A percentile compares a stretch with the other conserved stretches of the same genome.
phyloP scores from a whole-genome alignment of 2,797 vertebrate genomes.

The Neosilurus hyrtlii region DNA sequence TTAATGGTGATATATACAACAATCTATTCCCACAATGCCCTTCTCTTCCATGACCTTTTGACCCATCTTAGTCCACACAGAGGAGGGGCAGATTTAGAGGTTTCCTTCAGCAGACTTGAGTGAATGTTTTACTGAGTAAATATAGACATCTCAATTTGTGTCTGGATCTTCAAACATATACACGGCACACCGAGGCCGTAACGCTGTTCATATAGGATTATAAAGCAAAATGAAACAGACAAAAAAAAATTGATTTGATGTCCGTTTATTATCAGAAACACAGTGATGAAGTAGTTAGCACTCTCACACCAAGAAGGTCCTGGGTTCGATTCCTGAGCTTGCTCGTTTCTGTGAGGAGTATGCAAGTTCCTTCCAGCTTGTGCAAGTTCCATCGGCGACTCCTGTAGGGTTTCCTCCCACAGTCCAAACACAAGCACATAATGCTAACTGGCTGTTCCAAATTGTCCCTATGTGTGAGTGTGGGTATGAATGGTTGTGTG shows the following conservation, averaged over 20 bases:
- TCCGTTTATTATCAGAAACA: background rate
- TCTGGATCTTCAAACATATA: background rate
- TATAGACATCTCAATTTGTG: conserved; percentile 35
- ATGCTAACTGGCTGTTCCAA: no score
- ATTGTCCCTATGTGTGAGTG: no score
- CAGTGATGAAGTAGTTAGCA: no score
- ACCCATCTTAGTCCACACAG: conserved; percentile 89
- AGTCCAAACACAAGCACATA: no score
- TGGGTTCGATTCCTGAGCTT: no score
- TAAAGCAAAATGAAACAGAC: background rate
- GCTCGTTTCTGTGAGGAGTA: no score
- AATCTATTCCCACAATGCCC: conserved; percentile 86
- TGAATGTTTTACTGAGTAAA: conserved; percentile 72
- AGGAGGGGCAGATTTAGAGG: conserved; percentile 72
- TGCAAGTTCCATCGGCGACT: no score
- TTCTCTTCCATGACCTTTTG: conserved; percentile 85
- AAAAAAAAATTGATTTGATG: background rate
- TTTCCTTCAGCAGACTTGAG: conserved; percentile 80
- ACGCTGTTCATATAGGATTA: background rate
- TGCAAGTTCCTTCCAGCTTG: no score
- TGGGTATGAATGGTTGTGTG: no score
- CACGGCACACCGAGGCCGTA: conserved; percentile 16
- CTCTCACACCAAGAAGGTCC: no score
- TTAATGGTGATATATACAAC: conserved; percentile 98
- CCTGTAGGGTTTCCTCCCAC: no score